Evolutionary conservation across 2,888 invertebrate genomes (phyloP).

Genomic region (Dexiosoma caninum): DNA sequence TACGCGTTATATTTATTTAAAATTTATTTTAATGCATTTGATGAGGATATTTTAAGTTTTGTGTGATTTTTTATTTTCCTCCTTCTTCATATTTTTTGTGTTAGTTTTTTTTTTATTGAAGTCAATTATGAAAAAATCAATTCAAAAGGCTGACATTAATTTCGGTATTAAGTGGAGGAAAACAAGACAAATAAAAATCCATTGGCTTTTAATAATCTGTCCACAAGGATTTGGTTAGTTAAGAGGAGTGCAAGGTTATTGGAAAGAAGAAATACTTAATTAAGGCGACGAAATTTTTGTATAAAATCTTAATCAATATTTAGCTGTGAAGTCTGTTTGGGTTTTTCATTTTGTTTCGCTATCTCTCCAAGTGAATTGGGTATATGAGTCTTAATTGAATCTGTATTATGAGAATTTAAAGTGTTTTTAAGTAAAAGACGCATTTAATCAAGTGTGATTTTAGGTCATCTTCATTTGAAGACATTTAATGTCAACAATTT

Average conservation of each 20-base stretch:
- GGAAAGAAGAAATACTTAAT: background rate
- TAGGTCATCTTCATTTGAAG: conserved; percentile 28
- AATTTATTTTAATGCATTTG: conserved; percentile 9
- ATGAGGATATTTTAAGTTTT: background rate
- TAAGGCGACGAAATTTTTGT: conserved; percentile 35
- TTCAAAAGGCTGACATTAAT: conserved; percentile 47
- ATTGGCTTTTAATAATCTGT: conserved; percentile 8
- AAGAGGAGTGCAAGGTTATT: background rate
- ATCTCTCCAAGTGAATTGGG: background rate
- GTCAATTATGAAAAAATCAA: conserved; percentile 43
- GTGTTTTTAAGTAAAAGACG: conserved; percentile 1
- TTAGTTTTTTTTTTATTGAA: background rate
- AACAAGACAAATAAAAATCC: background rate
- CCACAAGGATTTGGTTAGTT: conserved; percentile 13
- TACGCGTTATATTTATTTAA: background rate
- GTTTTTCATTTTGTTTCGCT: background rate
- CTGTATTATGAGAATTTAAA: conserved; percentile 4
- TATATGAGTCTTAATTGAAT: background rate
- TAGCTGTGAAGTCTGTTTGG: background rate
- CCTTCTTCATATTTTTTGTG: background rate
- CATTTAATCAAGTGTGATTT: conserved; percentile 26
- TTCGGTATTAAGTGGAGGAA: conserved; percentile 25
- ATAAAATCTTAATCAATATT: background rate
- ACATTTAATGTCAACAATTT: background rate
- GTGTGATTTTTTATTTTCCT: background rate